A percentile compares a stretch with the other conserved stretches of the same genome.
These are phyloP conservation scores for Autographa pulchrina DNA, from an alignment of 2,888 invertebrate genomes.

Conservation along the genomic window DNA sequence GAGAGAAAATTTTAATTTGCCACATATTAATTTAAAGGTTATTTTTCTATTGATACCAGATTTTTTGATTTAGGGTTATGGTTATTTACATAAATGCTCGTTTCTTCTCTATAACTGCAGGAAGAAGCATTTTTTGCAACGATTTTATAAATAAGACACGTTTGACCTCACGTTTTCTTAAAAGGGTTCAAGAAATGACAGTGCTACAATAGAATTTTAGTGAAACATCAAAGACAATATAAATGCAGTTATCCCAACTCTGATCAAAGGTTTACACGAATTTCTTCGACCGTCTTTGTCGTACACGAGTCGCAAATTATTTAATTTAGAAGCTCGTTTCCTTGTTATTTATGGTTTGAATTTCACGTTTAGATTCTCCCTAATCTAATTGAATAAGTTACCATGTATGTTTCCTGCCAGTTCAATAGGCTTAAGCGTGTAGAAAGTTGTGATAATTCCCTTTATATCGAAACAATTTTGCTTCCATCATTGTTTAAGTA, in stretches of 20 bases:
- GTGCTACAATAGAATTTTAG: neutral
- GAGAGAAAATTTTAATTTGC: neutral
- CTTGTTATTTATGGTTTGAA: constrained; percentile 24
- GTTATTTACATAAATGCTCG: no score
- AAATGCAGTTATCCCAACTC: constrained; percentile 8
- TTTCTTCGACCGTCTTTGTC: constrained; percentile 11
- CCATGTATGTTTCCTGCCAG: constrained; percentile 9
- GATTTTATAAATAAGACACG: neutral
- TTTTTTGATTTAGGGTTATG: no score
- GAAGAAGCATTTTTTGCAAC: neutral
- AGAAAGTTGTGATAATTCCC: constrained; percentile 12
- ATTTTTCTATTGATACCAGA: no score
- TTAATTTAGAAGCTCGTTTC: constrained; percentile 26
- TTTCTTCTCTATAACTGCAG: no score
- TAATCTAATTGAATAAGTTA: constrained; percentile 29
- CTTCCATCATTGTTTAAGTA: constrained; percentile 20
- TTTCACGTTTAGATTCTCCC: constrained; percentile 13
- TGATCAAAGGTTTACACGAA: constrained; percentile 16
- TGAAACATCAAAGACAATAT: neutral
- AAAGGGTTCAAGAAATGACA: neutral
- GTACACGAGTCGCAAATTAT: constrained; percentile 26
- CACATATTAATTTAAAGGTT: neutral
- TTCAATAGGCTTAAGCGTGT: constrained; percentile 16
- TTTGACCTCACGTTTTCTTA: neutral
- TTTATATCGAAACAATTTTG: constrained; percentile 19